A percentile compares a stretch with the other conserved stretches of the same genome.
Conservation (phyloP, 2,797 vertebrate genomes). For the Hylomyscus alleni region DNA sequence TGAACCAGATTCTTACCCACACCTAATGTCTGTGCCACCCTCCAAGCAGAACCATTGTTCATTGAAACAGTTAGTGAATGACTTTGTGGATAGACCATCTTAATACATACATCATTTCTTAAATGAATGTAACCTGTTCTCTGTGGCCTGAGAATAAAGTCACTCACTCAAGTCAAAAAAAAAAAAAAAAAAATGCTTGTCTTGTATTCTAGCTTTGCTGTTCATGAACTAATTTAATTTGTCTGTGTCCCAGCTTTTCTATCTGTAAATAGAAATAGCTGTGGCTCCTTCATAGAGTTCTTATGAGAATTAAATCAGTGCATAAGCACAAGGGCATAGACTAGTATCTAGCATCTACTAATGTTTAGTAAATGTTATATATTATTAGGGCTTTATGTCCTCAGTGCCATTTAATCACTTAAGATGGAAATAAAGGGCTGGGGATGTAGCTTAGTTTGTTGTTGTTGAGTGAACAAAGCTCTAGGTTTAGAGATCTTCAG, state of each 20-base stretch:
- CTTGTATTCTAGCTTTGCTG: constrained; percentile 24
- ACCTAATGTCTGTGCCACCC: no score
- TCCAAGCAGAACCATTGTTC: no score
- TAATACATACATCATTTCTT: no score
- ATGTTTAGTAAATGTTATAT: constrained; percentile 39
- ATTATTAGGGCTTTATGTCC: constrained; percentile 23
- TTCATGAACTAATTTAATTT: constrained; percentile 50
- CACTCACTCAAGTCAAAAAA: no score
- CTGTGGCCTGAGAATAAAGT: no score
- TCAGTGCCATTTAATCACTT: constrained; percentile 46
- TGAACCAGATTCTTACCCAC: no score
- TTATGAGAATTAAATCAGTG: constrained; percentile 56
- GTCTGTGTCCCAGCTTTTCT: constrained; percentile 48
- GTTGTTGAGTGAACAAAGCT: neutral
- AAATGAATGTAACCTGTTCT: no score
- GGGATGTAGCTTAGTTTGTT: neutral
- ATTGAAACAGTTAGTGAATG: no score
- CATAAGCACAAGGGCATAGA: neutral
- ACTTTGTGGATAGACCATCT: no score
- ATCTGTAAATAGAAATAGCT: constrained; percentile 21
- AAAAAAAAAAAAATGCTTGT: neutral
- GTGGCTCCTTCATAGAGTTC: neutral
- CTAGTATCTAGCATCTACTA: neutral
- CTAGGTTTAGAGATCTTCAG: neutral
- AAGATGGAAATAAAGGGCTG: constrained; percentile 11